phyloP scores from a whole-genome alignment of 1,140 invertebrate genomes.

The Pantala flavescens region DNA sequence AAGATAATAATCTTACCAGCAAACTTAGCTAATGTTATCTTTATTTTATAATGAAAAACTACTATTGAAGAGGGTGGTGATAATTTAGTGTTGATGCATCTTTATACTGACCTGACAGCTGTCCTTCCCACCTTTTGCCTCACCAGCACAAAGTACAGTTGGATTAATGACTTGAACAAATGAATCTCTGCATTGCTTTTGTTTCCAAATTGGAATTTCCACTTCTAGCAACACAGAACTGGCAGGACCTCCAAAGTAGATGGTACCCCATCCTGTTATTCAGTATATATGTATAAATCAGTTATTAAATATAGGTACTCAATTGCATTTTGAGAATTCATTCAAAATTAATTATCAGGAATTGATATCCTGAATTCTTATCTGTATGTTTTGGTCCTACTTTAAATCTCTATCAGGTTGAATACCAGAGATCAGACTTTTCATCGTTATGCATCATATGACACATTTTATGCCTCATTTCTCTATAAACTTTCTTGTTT shows the following conservation, averaged over 20 bases:
- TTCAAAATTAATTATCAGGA: conserved; percentile 11
- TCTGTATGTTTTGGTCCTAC: conserved; percentile 13
- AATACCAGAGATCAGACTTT: too few species aligned
- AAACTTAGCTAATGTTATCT: too few species aligned
- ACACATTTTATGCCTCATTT: too few species aligned
- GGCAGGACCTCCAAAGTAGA: conserved; percentile 47
- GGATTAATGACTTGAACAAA: conserved; percentile 47
- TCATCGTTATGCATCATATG: too few species aligned
- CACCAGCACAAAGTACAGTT: conserved; percentile 60
- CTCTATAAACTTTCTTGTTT: too few species aligned
- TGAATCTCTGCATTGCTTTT: conserved; percentile 54
- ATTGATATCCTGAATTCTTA: neutral
- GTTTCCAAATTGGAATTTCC: conserved; percentile 67
- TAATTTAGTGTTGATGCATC: conserved; percentile 20
- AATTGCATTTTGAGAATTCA: conserved; percentile 14
- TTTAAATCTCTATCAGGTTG: too few species aligned
- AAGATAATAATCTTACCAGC: too few species aligned
- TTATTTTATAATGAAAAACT: too few species aligned
- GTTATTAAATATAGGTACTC: conserved; percentile 24
- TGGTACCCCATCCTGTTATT: conserved; percentile 58
- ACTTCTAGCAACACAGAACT: conserved; percentile 65
- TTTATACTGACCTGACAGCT: conserved; percentile 56
- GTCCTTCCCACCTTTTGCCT: conserved; percentile 57
- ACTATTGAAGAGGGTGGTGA: too few species aligned
- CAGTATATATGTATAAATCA: conserved; percentile 7